Evolutionary conservation across 2,797 vertebrate species (phyloP).

Genomic region (Smutsia temminckii): DNA sequence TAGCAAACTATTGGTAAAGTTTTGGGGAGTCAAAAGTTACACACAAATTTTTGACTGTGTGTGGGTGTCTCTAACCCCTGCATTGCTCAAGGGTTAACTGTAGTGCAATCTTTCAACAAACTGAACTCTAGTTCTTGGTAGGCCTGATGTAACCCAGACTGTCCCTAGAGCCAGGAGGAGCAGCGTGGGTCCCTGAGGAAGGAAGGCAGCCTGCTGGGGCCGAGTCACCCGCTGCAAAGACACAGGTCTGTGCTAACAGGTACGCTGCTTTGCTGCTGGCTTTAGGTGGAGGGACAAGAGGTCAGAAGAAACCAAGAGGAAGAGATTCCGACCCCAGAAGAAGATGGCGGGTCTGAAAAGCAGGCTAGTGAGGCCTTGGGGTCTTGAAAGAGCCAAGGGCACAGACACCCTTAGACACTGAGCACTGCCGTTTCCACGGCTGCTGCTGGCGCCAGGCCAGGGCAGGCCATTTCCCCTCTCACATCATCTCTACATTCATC

Average conservation of each 20-base stretch:
- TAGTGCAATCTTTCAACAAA: not conserved
- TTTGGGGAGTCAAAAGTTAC: too few species aligned
- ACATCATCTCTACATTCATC: not conserved
- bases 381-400: not conserved
- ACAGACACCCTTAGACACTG: not conserved
- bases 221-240: not conserved
- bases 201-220: not conserved
- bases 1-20: too few species aligned
- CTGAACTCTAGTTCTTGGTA: not conserved
- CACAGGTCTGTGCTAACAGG: not conserved
- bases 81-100: too few species aligned
- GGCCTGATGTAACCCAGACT: not conserved
- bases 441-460: not conserved
- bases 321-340: not conserved
- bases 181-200: not conserved
- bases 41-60: too few species aligned
- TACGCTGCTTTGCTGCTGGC: not conserved
- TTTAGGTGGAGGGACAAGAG: not conserved
- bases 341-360: not conserved
- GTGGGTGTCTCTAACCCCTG: too few species aligned
- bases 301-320: not conserved
- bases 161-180: not conserved
- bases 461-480: not conserved
- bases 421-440: conserved; percentile 10
- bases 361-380: not conserved